A percentile compares a stretch with the other conserved stretches of the same genome.
phyloP scores from a whole-genome alignment of 2,113 vertebrate genomes.

The Eulemur rufifrons region DNA sequence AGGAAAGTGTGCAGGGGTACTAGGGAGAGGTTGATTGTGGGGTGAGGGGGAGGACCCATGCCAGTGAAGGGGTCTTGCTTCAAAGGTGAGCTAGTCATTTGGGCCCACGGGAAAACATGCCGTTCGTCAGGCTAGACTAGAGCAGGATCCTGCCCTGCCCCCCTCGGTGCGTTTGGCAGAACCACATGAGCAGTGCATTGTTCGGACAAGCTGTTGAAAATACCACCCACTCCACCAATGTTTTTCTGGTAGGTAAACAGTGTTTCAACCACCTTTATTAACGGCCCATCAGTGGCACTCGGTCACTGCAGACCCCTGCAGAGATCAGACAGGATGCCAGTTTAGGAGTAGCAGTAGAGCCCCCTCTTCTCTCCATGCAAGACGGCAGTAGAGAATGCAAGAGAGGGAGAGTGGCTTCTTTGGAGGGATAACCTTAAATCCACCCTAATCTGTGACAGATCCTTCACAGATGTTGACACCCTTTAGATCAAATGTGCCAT shows the following conservation, averaged over 20 bases:
- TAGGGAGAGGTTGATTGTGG: neutral
- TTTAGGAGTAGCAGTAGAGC: neutral
- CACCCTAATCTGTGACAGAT: neutral
- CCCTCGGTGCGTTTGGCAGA: too few species aligned
- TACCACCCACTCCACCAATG: neutral
- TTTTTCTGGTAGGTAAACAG: neutral
- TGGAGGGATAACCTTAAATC: neutral
- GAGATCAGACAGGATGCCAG: neutral
- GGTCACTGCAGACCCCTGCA: neutral
- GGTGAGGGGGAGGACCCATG: too few species aligned
- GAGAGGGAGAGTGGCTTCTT: neutral
- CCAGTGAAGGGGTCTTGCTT: neutral
- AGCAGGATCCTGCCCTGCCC: neutral
- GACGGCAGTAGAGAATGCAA: neutral
- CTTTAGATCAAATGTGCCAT: neutral
- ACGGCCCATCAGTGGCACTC: neutral
- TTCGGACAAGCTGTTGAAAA: neutral
- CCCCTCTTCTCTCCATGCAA: neutral
- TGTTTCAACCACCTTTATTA: conserved; percentile 11
- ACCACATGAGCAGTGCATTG: neutral
- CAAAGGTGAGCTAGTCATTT: neutral
- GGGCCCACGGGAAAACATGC: neutral
- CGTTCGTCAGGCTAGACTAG: neutral
- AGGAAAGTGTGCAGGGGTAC: neutral
- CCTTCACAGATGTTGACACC: neutral